Percentiles rank a stretch among this genome's conserved stretches.
Evolutionary conservation across 2,113 vertebrate genomes (phyloP).

Genomic region (Phoenicopterus ruber): DNA sequence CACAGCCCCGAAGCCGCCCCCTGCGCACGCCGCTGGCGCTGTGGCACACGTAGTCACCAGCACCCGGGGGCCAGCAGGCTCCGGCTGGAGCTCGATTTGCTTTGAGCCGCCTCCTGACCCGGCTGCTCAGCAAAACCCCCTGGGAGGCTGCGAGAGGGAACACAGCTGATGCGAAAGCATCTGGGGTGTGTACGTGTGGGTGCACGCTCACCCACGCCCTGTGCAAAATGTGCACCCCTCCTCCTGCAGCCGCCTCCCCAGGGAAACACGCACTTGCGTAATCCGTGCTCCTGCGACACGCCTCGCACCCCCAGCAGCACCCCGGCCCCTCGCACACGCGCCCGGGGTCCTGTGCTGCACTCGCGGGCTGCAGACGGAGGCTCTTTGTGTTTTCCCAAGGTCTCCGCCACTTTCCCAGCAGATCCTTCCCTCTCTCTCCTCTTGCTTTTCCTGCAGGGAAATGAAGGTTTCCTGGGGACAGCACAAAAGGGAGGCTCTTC

Average conservation of each 20-base stretch:
- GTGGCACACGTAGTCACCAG: not conserved
- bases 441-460: not conserved
- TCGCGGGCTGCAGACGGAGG: accelerated
- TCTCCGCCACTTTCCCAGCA: not conserved
- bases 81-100: not conserved
- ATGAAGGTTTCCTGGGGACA: not conserved
- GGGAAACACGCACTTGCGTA: not conserved
- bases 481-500: not conserved
- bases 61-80: not conserved
- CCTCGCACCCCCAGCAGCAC: not conserved
- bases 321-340: not conserved
- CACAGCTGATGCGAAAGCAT: accelerated
- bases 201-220: not conserved
- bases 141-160: not conserved
- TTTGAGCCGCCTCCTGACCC: not conserved
- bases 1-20: not conserved
- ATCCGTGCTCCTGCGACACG: accelerated
- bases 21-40: not conserved
- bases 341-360: accelerated
- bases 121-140: not conserved
- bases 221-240: not conserved
- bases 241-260: not conserved
- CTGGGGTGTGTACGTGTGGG: accelerated
- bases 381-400: not conserved
- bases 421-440: not conserved